Conservation (phyloP, 2,888 invertebrate species). For the Spilosoma lubricipeda region DNA sequence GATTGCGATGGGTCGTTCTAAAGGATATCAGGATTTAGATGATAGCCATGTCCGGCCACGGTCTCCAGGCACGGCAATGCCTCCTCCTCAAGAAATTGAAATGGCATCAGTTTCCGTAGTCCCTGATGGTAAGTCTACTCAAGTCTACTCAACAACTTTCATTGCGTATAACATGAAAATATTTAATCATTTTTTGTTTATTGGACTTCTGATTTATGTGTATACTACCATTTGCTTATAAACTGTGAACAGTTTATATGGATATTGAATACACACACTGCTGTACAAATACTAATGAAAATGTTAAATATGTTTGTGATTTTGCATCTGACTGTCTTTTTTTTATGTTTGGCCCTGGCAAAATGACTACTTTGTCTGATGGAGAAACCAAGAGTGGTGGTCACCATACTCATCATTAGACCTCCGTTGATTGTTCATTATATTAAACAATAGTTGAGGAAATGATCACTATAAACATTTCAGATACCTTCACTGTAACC, state of each 20-base stretch:
- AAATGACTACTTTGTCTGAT: too few relatives aligned
- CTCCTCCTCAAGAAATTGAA: constrained; percentile 89
- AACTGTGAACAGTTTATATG: not conserved
- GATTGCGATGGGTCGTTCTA: constrained; percentile 81
- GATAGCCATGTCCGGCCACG: constrained; percentile 74
- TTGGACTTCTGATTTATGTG: not conserved
- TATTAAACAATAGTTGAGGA: too few relatives aligned
- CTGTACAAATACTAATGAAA: too few relatives aligned
- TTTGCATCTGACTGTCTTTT: too few relatives aligned
- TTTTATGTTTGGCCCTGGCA: too few relatives aligned
- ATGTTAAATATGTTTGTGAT: too few relatives aligned
- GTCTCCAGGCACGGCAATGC: constrained; percentile 76
- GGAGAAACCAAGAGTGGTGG: too few relatives aligned
- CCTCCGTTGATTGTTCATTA: too few relatives aligned
- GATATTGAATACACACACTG: too few relatives aligned
- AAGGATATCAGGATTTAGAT: constrained; percentile 88
- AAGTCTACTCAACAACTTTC: not conserved
- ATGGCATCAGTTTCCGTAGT: constrained; percentile 93
- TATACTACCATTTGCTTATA: not conserved
- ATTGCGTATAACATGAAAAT: not conserved
- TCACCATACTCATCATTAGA: too few relatives aligned
- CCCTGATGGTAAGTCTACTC: constrained; percentile 89
- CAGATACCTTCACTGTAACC: constrained; percentile 94
- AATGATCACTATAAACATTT: constrained; percentile 44
- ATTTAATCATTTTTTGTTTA: not conserved